Evolutionary conservation across 2,888 invertebrate species (phyloP).

Genomic region (Mythimna ferrago): DNA sequence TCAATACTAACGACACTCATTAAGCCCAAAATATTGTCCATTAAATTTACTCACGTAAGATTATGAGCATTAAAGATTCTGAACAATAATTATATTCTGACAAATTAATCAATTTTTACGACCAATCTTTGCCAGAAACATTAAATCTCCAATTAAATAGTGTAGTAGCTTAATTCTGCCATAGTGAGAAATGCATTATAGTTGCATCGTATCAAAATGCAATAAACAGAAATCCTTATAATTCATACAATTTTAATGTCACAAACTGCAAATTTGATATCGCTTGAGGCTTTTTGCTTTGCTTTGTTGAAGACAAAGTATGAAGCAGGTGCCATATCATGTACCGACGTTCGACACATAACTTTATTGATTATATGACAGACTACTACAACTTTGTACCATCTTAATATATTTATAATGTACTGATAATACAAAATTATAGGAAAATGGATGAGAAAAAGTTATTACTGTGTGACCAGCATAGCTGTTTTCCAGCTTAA

Average conservation of each 20-base stretch:
- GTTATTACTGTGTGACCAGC: too few species aligned
- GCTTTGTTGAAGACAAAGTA: background rate
- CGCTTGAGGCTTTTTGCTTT: background rate
- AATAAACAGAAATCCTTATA: background rate
- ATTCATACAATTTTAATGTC: slow-evolving; percentile 1
- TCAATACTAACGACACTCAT: too few species aligned
- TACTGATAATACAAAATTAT: too few species aligned
- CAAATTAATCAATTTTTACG: background rate
- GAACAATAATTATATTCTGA: background rate
- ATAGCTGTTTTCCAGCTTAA: too few species aligned
- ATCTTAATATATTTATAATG: background rate
- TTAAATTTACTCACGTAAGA: background rate
- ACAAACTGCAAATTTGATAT: slow-evolving; percentile 23
- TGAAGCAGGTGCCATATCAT: slow-evolving; percentile 13
- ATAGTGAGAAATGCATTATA: background rate
- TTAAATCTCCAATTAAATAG: background rate
- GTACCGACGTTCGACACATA: background rate
- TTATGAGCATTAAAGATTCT: background rate
- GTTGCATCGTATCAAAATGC: background rate
- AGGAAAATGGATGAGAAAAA: too few species aligned
- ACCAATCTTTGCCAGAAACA: background rate
- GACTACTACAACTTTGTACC: background rate
- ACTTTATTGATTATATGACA: slow-evolving; percentile 1
- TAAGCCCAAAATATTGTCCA: too few species aligned
- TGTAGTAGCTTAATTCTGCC: background rate